Percentiles rank a stretch among this genome's conserved stretches.
Conservation (phyloP, 2,888 invertebrate species). For the Ctena decussata region DNA sequence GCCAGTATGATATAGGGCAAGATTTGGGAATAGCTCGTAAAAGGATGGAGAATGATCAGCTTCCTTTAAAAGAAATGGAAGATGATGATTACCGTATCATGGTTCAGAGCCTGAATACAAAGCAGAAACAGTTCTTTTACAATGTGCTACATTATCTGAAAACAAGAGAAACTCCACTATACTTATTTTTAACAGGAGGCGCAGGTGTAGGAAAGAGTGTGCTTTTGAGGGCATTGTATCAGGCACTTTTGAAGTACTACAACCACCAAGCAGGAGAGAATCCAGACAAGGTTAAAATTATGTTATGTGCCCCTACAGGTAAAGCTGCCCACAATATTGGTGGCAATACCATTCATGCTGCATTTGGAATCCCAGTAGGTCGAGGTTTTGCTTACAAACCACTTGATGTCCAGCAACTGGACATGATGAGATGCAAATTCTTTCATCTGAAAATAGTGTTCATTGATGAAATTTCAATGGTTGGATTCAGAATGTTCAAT, state of each 20-base stretch:
- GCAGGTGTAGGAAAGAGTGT: slow-evolving; percentile 30
- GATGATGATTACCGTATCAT: too few species aligned
- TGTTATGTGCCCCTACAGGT: slow-evolving; percentile 20
- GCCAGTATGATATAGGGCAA: too few species aligned
- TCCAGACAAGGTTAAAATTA: slow-evolving; percentile 10
- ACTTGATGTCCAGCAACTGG: slow-evolving; percentile 15
- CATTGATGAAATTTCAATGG: too few species aligned
- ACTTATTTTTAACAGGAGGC: neutral
- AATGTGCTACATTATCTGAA: too few species aligned
- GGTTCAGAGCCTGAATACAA: too few species aligned
- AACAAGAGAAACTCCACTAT: too few species aligned
- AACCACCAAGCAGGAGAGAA: slow-evolving; percentile 23
- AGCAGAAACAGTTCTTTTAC: too few species aligned
- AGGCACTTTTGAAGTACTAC: too few species aligned
- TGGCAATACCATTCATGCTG: slow-evolving; percentile 25
- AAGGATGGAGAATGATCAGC: too few species aligned
- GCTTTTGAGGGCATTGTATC: neutral
- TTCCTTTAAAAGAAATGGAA: too few species aligned
- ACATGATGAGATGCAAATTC: slow-evolving; percentile 5
- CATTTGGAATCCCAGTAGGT: slow-evolving; percentile 9
- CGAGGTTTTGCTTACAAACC: neutral
- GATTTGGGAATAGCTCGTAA: too few species aligned
- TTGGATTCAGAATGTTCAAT: slow-evolving; percentile 15
- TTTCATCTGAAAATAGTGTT: neutral
- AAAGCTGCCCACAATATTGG: slow-evolving; percentile 24